These are phyloP conservation scores for Rostratula benghalensis DNA, from an alignment of 2,113 vertebrate genomes.

Conservation along the genomic window DNA sequence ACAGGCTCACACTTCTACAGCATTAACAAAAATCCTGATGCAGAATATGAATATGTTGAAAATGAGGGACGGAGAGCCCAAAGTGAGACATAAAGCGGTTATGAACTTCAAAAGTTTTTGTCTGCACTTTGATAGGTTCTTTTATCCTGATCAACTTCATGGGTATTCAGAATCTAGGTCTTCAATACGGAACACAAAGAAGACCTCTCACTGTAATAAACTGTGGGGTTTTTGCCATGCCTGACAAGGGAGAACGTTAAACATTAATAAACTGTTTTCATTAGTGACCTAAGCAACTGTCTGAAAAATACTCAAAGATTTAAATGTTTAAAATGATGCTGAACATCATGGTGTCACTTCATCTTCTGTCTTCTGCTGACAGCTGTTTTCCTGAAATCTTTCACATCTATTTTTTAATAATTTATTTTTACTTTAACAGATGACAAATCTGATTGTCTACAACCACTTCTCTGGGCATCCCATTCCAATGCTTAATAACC, in stretches of 20 bases:
- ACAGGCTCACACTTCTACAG: neutral
- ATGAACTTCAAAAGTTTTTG: neutral
- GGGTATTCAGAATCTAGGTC: neutral
- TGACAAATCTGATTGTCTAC: neutral
- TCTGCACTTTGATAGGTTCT: neutral
- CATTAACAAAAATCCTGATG: neutral
- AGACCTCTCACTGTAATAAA: neutral
- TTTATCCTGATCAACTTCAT: neutral
- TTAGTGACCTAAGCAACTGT: neutral
- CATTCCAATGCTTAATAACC: too few relatives aligned
- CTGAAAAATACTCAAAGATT: neutral
- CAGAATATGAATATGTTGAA: neutral
- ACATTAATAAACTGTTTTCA: neutral
- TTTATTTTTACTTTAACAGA: neutral
- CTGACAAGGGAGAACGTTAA: neutral
- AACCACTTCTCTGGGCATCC: too few relatives aligned
- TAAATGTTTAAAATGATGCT: neutral
- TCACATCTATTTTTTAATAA: neutral
- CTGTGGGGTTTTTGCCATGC: neutral
- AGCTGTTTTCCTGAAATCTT: neutral
- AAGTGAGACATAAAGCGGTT: neutral
- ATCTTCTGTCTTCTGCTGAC: neutral
- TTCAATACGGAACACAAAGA: neutral
- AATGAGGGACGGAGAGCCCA: neutral
- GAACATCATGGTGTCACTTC: neutral